Evolutionary conservation across 1,140 invertebrate genomes (phyloP), one percentile per base, ranked within the genome.

Genomic region (Sinella curviseta): DNA sequence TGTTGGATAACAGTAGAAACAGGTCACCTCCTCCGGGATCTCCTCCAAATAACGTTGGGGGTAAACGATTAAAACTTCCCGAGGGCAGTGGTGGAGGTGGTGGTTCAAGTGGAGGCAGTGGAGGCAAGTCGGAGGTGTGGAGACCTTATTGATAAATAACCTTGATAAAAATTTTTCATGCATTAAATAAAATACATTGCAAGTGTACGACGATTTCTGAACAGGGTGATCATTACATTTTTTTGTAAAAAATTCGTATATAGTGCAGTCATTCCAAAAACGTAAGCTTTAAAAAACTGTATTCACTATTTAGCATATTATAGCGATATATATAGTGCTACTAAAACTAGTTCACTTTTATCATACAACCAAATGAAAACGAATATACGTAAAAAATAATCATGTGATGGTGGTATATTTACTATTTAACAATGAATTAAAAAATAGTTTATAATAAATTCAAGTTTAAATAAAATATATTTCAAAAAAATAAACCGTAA

Each of bases 71-170:
- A n/a, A 36, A 75, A 75, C 74, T 75, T 75, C 14, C 74, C 4
- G 74, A 31, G 70, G 70, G 55, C 24, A 26, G 55, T n/a, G 24
- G 24, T 60, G 55, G 14, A 8, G 36, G 33, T 39, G 65, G 28
- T 31, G 31, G 31, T 33, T 8, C 26, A 3, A 35, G 33, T 75
- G 74, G 74, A 8, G 70, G 34, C 16, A 36, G 39, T 28, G 34
- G 35, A 54, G 31, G 30, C 70, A 75, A 75, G 36, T 75, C 77
- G n/a, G 81, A 80, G 60, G 81, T 82, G 16, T 82, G 81, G 81
- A 57, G 81, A 77, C 81, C 81, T 17, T 82, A 82, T 78, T 82
- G 60, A 67, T 34, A 65, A 65, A 60, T 16, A 3, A 17, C 34
- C 31, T 76, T 76, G 3, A 30, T 8, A 30, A 8, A 67, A 4